A percentile compares a stretch with the other conserved stretches of the same genome.
These are phyloP conservation scores for Incurvaria masculella DNA, from an alignment of 2,888 invertebrate genomes.

Conservation along the genomic window DNA sequence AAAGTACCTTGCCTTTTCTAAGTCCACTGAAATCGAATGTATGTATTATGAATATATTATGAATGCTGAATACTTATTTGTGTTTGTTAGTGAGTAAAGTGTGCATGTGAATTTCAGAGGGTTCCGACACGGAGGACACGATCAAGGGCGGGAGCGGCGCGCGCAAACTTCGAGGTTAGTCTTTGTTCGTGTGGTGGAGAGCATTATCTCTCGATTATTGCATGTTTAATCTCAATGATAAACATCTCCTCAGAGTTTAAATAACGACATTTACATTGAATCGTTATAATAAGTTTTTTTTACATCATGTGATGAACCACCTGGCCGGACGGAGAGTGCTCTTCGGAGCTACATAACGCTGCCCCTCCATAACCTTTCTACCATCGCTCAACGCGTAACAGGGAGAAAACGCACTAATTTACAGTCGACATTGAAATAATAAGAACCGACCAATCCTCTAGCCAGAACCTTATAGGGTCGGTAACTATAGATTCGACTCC, in stretches of 20 bases:
- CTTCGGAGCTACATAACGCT: background rate
- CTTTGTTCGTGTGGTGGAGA: background rate
- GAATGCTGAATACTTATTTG: conserved; percentile 18
- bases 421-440: too few relatives aligned
- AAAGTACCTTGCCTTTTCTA: conserved; percentile 24
- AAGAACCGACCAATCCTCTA: too few relatives aligned
- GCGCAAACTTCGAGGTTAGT: conserved; percentile 43
- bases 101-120: conserved; percentile 43
- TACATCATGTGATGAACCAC: background rate
- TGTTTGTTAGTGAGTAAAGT: conserved; percentile 14
- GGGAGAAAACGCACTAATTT: background rate
- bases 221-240: background rate
- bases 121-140: conserved; percentile 48
- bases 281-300: background rate
- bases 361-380: too few relatives aligned
- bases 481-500: too few relatives aligned
- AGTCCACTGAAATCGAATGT: too few relatives aligned
- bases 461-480: too few relatives aligned
- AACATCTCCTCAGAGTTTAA: background rate
- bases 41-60: too few relatives aligned
- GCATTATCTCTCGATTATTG: background rate
- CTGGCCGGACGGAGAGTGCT: background rate
- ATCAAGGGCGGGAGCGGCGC: conserved; percentile 33
- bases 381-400: too few relatives aligned
- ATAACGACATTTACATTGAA: background rate